These are phyloP conservation scores for Chiridota heheva DNA, from an alignment of 35 echinoderm and acorn worm genomes.

Conservation along the genomic window DNA sequence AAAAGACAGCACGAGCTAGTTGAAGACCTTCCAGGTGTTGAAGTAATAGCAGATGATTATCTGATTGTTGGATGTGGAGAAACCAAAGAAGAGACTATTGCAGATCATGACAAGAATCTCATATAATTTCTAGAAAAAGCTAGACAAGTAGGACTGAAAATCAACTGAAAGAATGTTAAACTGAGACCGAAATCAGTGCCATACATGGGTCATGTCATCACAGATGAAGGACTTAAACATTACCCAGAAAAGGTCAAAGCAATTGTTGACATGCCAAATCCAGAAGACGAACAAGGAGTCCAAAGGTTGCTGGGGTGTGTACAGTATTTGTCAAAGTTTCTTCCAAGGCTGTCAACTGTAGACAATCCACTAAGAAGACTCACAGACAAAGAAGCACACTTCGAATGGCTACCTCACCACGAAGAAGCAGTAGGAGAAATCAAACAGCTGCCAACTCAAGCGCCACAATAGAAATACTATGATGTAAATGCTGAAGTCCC, in stretches of 20 bases:
- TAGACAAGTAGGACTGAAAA: too few species aligned
- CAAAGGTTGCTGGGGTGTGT: too few species aligned
- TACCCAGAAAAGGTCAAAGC: neutral
- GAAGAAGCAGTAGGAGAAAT: slow-evolving; percentile 20
- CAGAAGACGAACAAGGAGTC: too few species aligned
- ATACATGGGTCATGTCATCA: too few species aligned
- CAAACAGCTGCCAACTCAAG: slow-evolving; percentile 30
- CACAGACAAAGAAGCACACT: slow-evolving; percentile 40
- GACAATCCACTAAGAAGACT: slow-evolving; percentile 55
- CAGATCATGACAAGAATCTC: slow-evolving; percentile 60
- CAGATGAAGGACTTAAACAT: too few species aligned
- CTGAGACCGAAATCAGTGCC: slow-evolving; percentile 4
- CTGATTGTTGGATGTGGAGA: slow-evolving; percentile 37
- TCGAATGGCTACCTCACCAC: slow-evolving; percentile 50
- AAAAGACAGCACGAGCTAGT: slow-evolving; percentile 52
- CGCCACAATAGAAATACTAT: slow-evolving; percentile 49
- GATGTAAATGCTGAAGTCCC: too few species aligned
- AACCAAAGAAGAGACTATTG: slow-evolving; percentile 20
- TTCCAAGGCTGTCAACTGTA: too few species aligned
- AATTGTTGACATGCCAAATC: too few species aligned
- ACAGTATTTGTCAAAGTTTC: slow-evolving; percentile 3
- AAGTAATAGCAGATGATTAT: slow-evolving; percentile 42
- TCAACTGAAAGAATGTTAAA: neutral
- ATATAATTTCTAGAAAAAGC: slow-evolving; percentile 48
- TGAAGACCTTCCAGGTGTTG: slow-evolving; percentile 37